Evolutionary conservation across 2,888 invertebrate genomes (phyloP).

Genomic region (Augochlorella aurata): DNA sequence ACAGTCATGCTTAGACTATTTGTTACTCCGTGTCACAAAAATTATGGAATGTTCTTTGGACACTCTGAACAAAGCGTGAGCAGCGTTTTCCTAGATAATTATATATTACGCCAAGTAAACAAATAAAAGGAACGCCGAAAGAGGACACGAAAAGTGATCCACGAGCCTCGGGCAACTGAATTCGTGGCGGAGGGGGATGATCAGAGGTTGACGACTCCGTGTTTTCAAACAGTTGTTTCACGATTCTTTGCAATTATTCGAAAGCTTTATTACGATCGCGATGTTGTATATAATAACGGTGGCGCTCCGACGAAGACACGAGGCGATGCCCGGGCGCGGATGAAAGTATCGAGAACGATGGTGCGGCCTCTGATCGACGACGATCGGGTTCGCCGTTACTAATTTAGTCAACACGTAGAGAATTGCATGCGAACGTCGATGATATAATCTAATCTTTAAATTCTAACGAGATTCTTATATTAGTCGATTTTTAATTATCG

Average conservation of each 20-base stretch:
- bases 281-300: not conserved
- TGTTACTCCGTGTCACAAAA: no score
- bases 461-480: constrained; percentile 61
- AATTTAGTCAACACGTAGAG: constrained; percentile 56
- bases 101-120: no score
- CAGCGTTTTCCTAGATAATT: no score
- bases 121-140: no score
- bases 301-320: not conserved
- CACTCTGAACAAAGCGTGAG: no score
- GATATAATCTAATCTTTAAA: constrained; percentile 65
- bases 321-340: not conserved
- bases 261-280: not conserved
- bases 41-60: no score
- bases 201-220: constrained; percentile 34
- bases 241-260: not conserved
- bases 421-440: constrained; percentile 68
- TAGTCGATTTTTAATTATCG: constrained; percentile 57
- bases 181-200: constrained; percentile 5
- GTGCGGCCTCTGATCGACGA: constrained; percentile 41
- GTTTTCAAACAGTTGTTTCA: not conserved
- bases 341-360: constrained; percentile 27
- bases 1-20: no score
- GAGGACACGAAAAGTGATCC: no score
- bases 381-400: constrained; percentile 40
- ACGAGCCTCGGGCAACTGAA: no score